These are phyloP conservation scores for Eciton burchellii DNA, from an alignment of 1,140 invertebrate species.

Conservation along the genomic window DNA sequence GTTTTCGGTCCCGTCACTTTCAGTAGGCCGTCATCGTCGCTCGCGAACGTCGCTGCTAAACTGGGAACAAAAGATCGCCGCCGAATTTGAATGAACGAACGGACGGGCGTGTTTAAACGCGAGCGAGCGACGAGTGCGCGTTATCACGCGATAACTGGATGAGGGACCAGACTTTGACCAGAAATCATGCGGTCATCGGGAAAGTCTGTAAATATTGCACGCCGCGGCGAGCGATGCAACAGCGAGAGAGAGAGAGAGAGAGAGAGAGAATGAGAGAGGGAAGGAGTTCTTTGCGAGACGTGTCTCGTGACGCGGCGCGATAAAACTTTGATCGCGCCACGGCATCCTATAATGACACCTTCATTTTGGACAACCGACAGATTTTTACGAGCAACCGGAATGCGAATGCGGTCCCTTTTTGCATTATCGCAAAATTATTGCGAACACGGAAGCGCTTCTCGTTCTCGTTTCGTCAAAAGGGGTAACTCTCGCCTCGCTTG, in stretches of 20 bases:
- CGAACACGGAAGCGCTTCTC: background rate
- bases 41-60: constrained; percentile 35
- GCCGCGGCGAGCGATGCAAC: constrained; percentile 8
- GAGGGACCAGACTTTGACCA: background rate
- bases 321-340: constrained; percentile 32
- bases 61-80: constrained; percentile 38
- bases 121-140: background rate
- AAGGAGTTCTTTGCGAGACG: constrained; percentile 15
- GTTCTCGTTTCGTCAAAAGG: too few species aligned
- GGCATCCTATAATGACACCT: constrained; percentile 20
- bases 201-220: constrained; percentile 41
- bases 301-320: constrained; percentile 13
- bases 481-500: too few species aligned
- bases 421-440: background rate
- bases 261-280: too few species aligned
- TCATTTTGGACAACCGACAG: background rate
- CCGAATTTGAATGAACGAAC: constrained; percentile 14
- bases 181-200: background rate
- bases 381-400: constrained; percentile 2
- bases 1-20: constrained; percentile 26
- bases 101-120: background rate
- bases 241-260: too few species aligned
- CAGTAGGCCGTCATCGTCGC: constrained; percentile 26
- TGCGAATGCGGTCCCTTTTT: background rate
- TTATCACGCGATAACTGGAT: constrained; percentile 33